These are phyloP conservation scores for Carduelis carduelis DNA, from an alignment of 2,797 vertebrate species.

Conservation along the genomic window DNA sequence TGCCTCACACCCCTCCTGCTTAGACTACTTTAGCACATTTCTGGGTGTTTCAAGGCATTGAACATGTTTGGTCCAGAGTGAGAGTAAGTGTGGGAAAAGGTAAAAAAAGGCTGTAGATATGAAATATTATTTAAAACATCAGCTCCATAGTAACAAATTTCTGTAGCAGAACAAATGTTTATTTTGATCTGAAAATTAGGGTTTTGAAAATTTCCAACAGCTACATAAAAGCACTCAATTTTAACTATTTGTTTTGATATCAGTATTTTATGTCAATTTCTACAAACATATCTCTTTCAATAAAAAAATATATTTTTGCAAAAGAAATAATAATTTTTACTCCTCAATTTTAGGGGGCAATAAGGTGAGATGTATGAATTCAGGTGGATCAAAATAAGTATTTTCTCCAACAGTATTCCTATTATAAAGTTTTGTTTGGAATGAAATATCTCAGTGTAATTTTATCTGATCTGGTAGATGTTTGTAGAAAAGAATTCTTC, in stretches of 20 bases:
- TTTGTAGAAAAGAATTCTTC: not conserved
- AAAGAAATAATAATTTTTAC: not conserved
- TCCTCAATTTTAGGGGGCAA: not conserved
- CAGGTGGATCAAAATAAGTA: not conserved
- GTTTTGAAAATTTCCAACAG: conserved; percentile 5
- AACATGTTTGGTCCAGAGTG: not conserved
- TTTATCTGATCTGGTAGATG: not conserved
- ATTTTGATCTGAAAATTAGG: not conserved
- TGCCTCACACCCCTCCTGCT: not conserved
- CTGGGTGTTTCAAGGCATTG: not conserved
- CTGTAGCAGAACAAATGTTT: not conserved
- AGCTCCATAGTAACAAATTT: not conserved
- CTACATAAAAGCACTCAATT: not conserved
- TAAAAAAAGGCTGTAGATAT: not conserved
- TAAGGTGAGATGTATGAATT: not conserved
- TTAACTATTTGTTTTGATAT: not conserved
- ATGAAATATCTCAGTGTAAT: not conserved
- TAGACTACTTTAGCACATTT: not conserved
- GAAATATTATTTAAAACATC: not conserved
- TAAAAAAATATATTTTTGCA: not conserved
- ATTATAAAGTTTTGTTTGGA: not conserved
- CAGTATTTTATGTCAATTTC: not conserved
- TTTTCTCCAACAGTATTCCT: not conserved
- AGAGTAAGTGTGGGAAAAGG: not conserved
- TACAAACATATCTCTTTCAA: not conserved